Conservation (phyloP, 2,888 invertebrate species). For the Philopedon plagiatum region DNA sequence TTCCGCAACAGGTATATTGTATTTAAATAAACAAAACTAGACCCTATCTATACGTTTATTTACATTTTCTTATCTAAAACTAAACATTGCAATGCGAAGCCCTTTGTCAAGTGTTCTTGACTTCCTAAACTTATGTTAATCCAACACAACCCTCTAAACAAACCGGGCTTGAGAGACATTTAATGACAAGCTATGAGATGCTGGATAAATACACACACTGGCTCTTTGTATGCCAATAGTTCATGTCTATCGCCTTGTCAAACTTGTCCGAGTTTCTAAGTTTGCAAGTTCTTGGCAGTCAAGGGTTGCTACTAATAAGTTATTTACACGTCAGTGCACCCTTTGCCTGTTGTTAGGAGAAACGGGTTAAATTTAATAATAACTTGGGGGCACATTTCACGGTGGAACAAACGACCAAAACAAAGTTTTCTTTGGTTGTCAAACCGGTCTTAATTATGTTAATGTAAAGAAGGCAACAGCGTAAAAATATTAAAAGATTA, state of each 20-base stretch:
- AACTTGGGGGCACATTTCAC: no score
- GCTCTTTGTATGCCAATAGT: conserved; percentile 26
- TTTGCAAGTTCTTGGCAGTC: conserved; percentile 16
- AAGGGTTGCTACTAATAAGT: conserved; percentile 15
- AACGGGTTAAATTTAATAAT: no score
- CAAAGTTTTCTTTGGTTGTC: no score
- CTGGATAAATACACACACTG: conserved; percentile 19
- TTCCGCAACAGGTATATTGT: no score
- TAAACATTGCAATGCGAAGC: background rate
- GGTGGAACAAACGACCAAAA: no score
- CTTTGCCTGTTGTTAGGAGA: background rate
- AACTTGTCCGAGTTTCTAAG: conserved; percentile 20
- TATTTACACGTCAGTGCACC: conserved; percentile 13
- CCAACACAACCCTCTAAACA: conserved; percentile 1
- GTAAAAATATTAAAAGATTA: no score
- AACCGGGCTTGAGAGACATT: conserved; percentile 6
- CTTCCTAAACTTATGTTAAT: conserved; percentile 20
- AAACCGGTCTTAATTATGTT: no score
- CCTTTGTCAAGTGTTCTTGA: conserved; percentile 2
- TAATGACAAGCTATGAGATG: conserved; percentile 20
- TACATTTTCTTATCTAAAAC: no score
- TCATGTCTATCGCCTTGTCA: conserved; percentile 30
- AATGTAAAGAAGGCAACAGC: no score
- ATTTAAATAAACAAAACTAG: no score
- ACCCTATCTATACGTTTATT: no score